Conservation (phyloP, 2,113 vertebrate species). For the Microcebus jonahi region DNA sequence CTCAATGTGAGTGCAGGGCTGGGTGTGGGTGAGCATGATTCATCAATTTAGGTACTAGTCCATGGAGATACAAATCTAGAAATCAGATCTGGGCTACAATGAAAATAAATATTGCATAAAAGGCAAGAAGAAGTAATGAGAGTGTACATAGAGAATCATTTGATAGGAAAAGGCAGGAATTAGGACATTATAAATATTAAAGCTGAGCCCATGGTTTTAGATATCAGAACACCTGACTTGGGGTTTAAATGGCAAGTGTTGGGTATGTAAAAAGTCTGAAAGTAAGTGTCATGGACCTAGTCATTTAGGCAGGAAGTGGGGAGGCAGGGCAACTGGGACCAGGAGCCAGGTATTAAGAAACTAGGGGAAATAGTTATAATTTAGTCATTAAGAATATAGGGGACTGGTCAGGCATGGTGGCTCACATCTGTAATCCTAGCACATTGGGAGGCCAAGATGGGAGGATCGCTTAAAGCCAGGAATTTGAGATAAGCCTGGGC, state of each 20-base stretch:
- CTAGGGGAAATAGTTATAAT: background rate
- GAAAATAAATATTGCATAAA: conserved; percentile 9
- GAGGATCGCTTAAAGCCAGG: no score
- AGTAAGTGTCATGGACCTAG: background rate
- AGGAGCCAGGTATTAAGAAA: background rate
- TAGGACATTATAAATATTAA: background rate
- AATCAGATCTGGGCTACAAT: background rate
- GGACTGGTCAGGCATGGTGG: background rate
- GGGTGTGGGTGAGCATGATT: background rate
- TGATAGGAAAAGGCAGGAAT: conserved; percentile 19
- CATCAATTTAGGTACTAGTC: background rate
- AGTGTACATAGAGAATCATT: background rate
- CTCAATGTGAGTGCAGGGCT: background rate
- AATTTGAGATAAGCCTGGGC: no score
- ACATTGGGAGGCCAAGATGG: no score
- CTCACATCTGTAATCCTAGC: no score
- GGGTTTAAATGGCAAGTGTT: conserved; percentile 17
- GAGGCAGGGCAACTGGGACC: background rate
- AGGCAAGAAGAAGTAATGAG: background rate
- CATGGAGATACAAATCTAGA: background rate
- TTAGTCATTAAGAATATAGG: conserved; percentile 15
- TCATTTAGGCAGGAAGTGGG: background rate
- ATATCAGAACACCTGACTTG: background rate
- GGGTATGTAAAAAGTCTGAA: background rate
- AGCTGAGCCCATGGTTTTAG: background rate